phyloP scores from a whole-genome alignment of 2,797 vertebrate species.

The Phalanger gymnotis region DNA sequence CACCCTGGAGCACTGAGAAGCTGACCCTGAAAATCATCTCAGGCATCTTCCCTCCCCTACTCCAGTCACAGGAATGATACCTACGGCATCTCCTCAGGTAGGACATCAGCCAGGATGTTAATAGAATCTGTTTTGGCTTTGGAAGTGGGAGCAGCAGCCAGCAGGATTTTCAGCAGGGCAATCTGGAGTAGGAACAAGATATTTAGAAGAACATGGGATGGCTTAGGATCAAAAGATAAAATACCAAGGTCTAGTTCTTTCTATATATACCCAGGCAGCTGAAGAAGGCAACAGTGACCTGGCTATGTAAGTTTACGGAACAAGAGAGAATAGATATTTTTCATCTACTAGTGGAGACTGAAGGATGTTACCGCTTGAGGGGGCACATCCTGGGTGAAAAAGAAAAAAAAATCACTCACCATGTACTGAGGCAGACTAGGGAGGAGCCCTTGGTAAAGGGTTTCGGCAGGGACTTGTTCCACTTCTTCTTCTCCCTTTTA shows the following conservation, averaged over 20 bases:
- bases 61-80: constrained; percentile 71
- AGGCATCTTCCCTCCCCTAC: too few species aligned
- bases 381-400: background rate
- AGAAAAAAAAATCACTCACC: constrained; percentile 85
- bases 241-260: background rate
- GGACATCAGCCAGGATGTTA: constrained; percentile 97
- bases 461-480: constrained; percentile 93
- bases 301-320: background rate
- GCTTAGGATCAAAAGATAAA: background rate
- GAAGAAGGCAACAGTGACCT: background rate
- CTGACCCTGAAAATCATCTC: background rate
- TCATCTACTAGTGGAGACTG: background rate
- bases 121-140: constrained; percentile 99
- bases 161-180: constrained; percentile 96
- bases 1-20: constrained; percentile 27
- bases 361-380: background rate
- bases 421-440: constrained; percentile 98
- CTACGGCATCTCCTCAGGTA: constrained; percentile 99
- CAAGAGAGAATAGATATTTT: background rate
- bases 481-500: constrained; percentile 95
- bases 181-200: constrained; percentile 85
- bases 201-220: background rate
- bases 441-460: constrained; percentile 97
- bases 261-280: background rate
- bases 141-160: constrained; percentile 97